Evolutionary conservation across 1,140 invertebrate species (phyloP).

Genomic region (Hyposmocoma kahamanoa): DNA sequence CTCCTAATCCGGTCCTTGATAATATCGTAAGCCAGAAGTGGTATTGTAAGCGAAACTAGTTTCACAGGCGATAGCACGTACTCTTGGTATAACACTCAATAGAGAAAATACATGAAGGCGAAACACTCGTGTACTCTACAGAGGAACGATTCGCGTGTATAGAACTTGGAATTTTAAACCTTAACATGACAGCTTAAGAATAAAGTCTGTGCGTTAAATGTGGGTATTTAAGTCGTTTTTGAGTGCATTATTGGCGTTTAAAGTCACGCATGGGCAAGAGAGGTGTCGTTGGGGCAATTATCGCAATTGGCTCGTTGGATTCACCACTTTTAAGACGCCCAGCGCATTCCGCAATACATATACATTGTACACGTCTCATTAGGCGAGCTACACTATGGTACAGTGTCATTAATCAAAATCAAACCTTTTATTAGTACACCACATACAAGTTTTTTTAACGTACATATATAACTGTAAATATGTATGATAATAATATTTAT

Average conservation of each 20-base stretch:
- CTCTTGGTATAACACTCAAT: constrained; percentile 16
- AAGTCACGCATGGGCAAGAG: constrained; percentile 44
- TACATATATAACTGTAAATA: too few relatives aligned
- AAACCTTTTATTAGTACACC: too few relatives aligned
- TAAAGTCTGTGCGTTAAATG: constrained; percentile 7
- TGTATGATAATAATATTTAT: too few relatives aligned
- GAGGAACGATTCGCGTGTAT: constrained; percentile 3
- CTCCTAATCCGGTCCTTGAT: constrained; percentile 60
- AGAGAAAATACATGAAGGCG: constrained; percentile 47
- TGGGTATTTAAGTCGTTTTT: constrained; percentile 27
- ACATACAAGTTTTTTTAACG: too few relatives aligned
- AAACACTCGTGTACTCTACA: constrained; percentile 4
- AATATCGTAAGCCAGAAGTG: constrained; percentile 67
- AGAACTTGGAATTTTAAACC: constrained; percentile 10
- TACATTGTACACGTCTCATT: too few relatives aligned
- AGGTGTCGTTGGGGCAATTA: constrained; percentile 65
- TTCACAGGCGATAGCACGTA: constrained; percentile 47
- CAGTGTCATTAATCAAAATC: too few relatives aligned
- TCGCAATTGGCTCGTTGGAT: constrained; percentile 66
- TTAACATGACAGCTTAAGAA: constrained; percentile 13
- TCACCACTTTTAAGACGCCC: constrained; percentile 57
- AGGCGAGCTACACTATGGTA: too few relatives aligned
- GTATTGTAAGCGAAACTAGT: constrained; percentile 56
- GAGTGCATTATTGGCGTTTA: constrained; percentile 22
- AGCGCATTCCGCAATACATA: constrained; percentile 35